Evolutionary conservation across 2,113 vertebrate genomes (phyloP).

Genomic region (Antechinus flavipes): DNA sequence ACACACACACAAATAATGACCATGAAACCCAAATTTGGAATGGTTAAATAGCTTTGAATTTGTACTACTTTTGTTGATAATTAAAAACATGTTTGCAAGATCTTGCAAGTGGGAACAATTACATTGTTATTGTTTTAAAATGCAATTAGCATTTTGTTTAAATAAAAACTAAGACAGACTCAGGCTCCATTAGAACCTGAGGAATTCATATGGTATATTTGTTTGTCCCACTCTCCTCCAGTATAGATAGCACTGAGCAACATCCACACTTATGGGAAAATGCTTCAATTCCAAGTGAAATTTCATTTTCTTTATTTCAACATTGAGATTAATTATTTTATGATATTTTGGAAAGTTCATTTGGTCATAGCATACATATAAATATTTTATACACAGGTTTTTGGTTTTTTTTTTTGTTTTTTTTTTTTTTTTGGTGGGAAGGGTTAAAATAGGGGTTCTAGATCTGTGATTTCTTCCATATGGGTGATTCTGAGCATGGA

Average conservation of each 20-base stretch:
- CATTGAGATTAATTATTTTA: constrained; percentile 25
- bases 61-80: constrained; percentile 56
- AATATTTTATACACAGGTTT: background rate
- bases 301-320: constrained; percentile 44
- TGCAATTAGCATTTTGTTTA: constrained; percentile 46
- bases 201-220: background rate
- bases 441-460: background rate
- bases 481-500: background rate
- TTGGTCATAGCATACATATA: background rate
- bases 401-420: no score
- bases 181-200: background rate
- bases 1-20: constrained; percentile 55
- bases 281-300: background rate
- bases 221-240: background rate
- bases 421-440: background rate
- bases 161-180: background rate
- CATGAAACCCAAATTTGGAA: constrained; percentile 58
- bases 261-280: background rate
- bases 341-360: background rate
- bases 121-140: constrained; percentile 58
- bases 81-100: constrained; percentile 63
- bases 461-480: background rate
- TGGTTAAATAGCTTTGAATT: constrained; percentile 62
- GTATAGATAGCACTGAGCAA: background rate
- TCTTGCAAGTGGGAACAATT: constrained; percentile 65